Percentiles rank a stretch among this genome's conserved stretches.
Conservation (phyloP, 2,888 invertebrate species). For the Rhogogaster chlorosoma region DNA sequence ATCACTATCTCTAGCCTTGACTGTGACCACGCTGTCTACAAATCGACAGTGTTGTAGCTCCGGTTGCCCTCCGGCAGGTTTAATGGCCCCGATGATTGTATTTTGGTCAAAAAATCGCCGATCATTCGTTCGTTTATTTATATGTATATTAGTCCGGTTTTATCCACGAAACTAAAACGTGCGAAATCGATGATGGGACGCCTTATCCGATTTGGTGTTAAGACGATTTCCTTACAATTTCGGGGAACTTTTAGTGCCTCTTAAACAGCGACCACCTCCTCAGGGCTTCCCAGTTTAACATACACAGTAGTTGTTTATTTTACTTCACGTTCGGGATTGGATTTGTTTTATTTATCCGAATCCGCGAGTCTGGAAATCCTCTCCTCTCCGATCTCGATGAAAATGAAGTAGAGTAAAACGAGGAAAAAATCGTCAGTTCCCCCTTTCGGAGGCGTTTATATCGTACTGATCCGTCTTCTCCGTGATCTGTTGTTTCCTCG, state of each 20-base stretch:
- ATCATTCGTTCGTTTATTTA: neutral
- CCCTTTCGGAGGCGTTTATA: neutral
- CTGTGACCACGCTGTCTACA: neutral
- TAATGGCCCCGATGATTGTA: neutral
- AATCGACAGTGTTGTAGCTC: neutral
- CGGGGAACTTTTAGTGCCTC: slow-evolving; percentile 39
- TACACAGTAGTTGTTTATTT: neutral
- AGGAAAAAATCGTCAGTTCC: neutral
- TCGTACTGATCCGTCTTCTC: slow-evolving; percentile 14
- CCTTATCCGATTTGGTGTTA: neutral
- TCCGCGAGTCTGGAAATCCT: neutral
- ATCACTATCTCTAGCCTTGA: slow-evolving; percentile 39
- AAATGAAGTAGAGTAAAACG: neutral
- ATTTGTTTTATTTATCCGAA: neutral
- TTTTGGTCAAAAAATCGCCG: neutral
- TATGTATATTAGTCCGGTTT: neutral
- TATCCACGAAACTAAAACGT: neutral
- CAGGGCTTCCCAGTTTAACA: neutral
- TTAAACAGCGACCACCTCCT: neutral
- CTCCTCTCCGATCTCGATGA: neutral
- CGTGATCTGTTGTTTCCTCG: slow-evolving; percentile 14
- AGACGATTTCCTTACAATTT: neutral
- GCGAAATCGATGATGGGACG: slow-evolving; percentile 1
- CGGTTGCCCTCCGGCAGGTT: neutral
- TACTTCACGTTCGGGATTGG: neutral